These are phyloP conservation scores for Lutjanus erythropterus DNA, from an alignment of 2,113 vertebrate genomes.

Conservation along the genomic window DNA sequence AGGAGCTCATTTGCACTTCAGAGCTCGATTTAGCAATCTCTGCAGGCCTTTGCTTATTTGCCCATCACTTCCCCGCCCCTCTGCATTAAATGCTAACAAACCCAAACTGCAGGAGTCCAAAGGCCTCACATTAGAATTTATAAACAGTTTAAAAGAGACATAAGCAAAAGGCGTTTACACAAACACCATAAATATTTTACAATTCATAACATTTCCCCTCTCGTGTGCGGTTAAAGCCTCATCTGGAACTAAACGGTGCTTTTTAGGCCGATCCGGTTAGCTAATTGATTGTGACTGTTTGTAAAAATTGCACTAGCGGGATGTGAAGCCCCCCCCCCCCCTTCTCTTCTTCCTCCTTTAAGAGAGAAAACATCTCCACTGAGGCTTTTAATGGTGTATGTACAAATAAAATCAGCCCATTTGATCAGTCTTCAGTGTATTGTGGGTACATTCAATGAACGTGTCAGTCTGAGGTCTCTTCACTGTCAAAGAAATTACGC, in stretches of 20 bases:
- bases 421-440: slow-evolving; percentile 66
- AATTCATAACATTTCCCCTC: slow-evolving; percentile 76
- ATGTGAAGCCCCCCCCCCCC: slow-evolving; percentile 10
- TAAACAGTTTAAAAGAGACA: slow-evolving; percentile 82
- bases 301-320: slow-evolving; percentile 65
- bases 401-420: slow-evolving; percentile 72
- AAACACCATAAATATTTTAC: slow-evolving; percentile 89
- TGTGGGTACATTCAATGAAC: slow-evolving; percentile 23
- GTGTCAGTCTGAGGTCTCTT: slow-evolving; percentile 59
- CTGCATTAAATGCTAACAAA: slow-evolving; percentile 81
- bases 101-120: slow-evolving; percentile 79
- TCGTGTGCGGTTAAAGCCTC: slow-evolving; percentile 74
- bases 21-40: slow-evolving; percentile 77
- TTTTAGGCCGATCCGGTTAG: slow-evolving; percentile 56
- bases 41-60: slow-evolving; percentile 83
- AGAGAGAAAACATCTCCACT: slow-evolving; percentile 59
- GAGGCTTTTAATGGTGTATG: slow-evolving; percentile 65
- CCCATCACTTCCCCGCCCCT: slow-evolving; percentile 73
- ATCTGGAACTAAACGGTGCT: slow-evolving; percentile 69
- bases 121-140: slow-evolving; percentile 81
- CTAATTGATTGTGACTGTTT: slow-evolving; percentile 84
- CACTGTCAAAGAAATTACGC: slow-evolving; percentile 60
- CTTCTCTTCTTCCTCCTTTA: not conserved
- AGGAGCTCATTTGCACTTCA: slow-evolving; percentile 87
- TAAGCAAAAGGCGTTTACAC: slow-evolving; percentile 81